These are phyloP conservation scores for Verasper variegatus DNA, from an alignment of 2,113 vertebrate genomes.

Conservation along the genomic window DNA sequence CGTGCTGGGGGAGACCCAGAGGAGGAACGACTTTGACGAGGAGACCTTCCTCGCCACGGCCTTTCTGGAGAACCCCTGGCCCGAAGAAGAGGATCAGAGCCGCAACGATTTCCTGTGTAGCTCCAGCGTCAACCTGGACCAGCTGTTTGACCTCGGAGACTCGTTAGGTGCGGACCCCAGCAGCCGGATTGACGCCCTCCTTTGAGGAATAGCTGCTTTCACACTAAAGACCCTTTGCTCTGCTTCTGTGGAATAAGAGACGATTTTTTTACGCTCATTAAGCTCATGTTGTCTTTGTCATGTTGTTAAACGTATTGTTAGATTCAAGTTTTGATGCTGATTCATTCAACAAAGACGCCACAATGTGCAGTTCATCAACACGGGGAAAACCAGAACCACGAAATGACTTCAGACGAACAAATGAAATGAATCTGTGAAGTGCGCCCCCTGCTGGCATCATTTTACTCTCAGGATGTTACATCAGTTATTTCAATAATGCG, in stretches of 20 bases:
- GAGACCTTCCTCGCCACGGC: constrained; percentile 90
- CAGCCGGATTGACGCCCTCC: constrained; percentile 82
- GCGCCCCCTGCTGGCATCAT: background rate
- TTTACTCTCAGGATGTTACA: background rate
- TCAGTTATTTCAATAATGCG: background rate
- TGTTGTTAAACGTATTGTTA: constrained; percentile 41
- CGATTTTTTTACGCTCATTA: constrained; percentile 12
- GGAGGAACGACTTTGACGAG: constrained; percentile 85
- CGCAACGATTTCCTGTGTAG: constrained; percentile 82
- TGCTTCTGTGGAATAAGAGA: background rate
- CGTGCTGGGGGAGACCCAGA: constrained; percentile 71
- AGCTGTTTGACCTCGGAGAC: constrained; percentile 87
- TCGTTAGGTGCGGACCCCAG: constrained; percentile 74
- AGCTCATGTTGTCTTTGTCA: constrained; percentile 5
- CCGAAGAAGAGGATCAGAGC: constrained; percentile 86
- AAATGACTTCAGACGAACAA: constrained; percentile 1
- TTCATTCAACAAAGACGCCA: constrained; percentile 31
- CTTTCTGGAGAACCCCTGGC: constrained; percentile 92
- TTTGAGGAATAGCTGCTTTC: constrained; percentile 66
- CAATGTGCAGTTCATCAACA: background rate
- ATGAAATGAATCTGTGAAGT: background rate
- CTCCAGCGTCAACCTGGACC: constrained; percentile 83
- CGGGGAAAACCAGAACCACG: background rate
- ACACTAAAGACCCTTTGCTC: background rate
- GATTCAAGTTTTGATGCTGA: constrained; percentile 19